Evolutionary conservation across 2,113 vertebrate species (phyloP).

Genomic region (Leptocoma aspasia): DNA sequence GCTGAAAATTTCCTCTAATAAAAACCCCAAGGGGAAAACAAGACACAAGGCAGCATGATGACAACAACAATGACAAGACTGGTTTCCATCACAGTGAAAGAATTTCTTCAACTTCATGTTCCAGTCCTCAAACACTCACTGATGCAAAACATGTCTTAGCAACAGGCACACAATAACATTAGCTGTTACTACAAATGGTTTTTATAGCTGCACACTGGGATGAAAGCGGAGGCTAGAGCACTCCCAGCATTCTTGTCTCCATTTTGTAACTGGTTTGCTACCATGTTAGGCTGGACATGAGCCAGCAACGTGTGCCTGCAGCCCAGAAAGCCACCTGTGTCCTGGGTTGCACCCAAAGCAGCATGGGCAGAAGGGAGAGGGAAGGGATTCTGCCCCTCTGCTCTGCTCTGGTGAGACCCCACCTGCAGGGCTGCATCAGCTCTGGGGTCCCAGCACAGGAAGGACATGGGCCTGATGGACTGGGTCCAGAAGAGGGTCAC

Average conservation of each 20-base stretch:
- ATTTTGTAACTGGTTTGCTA: not conserved
- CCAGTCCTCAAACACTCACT: not conserved
- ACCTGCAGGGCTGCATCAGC: not conserved
- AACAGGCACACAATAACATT: not conserved
- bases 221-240: not conserved
- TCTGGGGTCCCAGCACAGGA: not conserved
- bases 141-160: not conserved
- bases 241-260: not conserved
- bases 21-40: not conserved
- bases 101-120: not conserved
- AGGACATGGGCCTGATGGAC: not conserved
- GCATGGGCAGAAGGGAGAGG: accelerated
- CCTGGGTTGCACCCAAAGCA: not conserved
- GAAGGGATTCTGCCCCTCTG: not conserved
- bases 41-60: not conserved
- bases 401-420: not conserved
- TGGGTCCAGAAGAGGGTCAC: accelerated
- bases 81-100: not conserved
- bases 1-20: not conserved
- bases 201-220: not conserved
- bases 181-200: not conserved
- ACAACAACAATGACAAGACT: not conserved
- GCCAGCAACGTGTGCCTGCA: accelerated
- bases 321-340: accelerated
- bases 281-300: not conserved